Percentiles rank a stretch among this genome's conserved stretches.
These are phyloP conservation scores for Mesitornis unicolor DNA, from an alignment of 2,113 vertebrate species.

Conservation along the genomic window DNA sequence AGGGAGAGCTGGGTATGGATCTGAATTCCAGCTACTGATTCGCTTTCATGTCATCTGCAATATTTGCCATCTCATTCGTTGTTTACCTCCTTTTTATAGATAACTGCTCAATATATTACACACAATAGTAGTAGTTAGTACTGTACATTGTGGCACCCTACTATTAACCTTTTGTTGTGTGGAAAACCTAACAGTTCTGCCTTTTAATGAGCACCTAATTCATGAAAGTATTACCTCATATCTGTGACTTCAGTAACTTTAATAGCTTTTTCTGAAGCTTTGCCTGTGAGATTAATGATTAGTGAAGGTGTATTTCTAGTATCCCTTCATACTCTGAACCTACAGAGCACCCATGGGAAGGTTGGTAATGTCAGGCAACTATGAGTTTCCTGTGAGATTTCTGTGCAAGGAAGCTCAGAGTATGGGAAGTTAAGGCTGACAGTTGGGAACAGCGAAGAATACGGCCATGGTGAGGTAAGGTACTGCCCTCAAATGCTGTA, in stretches of 20 bases:
- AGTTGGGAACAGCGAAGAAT: background rate
- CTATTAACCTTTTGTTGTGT: constrained; percentile 5
- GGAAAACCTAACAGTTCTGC: constrained; percentile 6
- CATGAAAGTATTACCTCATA: background rate
- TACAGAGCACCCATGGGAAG: background rate
- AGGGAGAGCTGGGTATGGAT: background rate
- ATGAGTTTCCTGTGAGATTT: background rate
- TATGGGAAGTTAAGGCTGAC: background rate
- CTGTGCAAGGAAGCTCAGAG: background rate
- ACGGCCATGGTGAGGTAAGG: background rate
- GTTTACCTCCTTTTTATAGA: background rate
- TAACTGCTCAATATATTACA: constrained; percentile 4
- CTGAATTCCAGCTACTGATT: constrained; percentile 13
- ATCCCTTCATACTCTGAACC: background rate
- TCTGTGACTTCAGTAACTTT: background rate
- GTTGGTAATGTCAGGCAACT: background rate
- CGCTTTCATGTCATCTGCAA: background rate
- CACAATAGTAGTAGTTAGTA: background rate
- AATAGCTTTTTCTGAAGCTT: constrained; percentile 2
- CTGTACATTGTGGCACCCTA: background rate
- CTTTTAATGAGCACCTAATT: constrained; percentile 21
- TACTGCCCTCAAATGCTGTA: background rate
- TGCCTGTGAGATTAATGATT: background rate
- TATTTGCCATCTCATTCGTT: constrained; percentile 30
- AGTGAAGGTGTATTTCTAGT: background rate